Base-by-base conservation (phyloP, 1,140 invertebrate genomes). In the Steinernema feltiae region DNA sequence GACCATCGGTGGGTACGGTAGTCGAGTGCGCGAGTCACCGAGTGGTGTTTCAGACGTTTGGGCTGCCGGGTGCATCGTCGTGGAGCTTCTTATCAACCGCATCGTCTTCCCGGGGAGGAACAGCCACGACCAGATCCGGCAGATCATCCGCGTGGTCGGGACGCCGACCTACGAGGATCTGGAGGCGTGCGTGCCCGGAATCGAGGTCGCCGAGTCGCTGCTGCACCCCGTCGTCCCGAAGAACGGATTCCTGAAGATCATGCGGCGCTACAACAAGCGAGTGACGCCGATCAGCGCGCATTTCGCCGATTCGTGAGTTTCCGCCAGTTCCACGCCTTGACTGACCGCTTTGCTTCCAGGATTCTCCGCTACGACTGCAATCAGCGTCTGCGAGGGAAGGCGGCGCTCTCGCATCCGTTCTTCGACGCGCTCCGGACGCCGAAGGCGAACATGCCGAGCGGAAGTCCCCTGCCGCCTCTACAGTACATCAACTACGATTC, bases 51-150 rank as follows among this genome's bases (percentile, higher is more conserved):
- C n/a, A 32, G 95, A 99, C 89, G 97, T 99, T 82, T 99, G 96
- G 96, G 97, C 95, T 27, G 96, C 98, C 75, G 96, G 96, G 0
- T 99, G 96, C 87, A 98, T 98, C 86, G 89, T 98, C 82, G 96
- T 95, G 30, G 96, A 99, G 89, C 98, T 98, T 95, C 88, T 99
- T 82, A 95, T 93, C 72, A 97, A 97, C 89, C 90, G 94, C 83
- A 95, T 96, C 41, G 93, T 99, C 84, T 99, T 98, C 88, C 96
- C 96, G 41, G 96, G 96, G 32, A 97, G 97, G 31, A 70, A 78
- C 41, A 78, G 77, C 48, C 21, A 35, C 46, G 76, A 78, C 70
- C 76, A 78, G 35, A 31, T 78, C 30, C 27, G 69, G 32, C 77
- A 78, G 32, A 78, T 78, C 77, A 48, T 78, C 21, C 48, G 76